Evolutionary conservation across 2,888 invertebrate species (phyloP), one percentile per base, ranked within the genome.

Genomic region (Anaspis maculata): DNA sequence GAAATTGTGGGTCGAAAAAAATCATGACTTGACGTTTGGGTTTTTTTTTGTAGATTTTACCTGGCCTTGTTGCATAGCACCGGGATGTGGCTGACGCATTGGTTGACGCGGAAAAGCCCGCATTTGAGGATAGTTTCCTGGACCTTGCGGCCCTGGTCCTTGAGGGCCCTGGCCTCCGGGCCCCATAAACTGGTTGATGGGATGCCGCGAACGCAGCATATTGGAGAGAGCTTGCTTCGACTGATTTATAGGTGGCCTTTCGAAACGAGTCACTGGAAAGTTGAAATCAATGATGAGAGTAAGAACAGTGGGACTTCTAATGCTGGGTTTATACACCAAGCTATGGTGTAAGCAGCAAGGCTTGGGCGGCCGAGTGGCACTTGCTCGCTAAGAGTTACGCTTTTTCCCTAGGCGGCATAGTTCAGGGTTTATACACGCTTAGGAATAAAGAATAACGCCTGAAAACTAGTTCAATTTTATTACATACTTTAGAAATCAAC

Each of bases 171-270:
- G 50, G 31, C 32, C 39, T n/a, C 35, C 35, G 9, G 35, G 35
- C 44, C 59, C 46, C 57, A 66, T 57, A 51, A 65, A 59, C 31
- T 56, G 57, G 27, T 73, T 73, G 44, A 72, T 71, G 53, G 69
- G 66, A 44, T 83, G 72, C 3, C 90, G 72, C 51, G 82, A 77
- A 0, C 87, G 73, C 32, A 91, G 66, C 87, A 91, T 86, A 54
- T 87, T 81, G 30, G 85, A 84, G 22, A 91, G 68, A 0, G 90
- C 90, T 58, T 86, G 87, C 55, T 91, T 90, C 3, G 84, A 83
- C 47, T 82, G 83, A 58, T 81, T 81, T 48, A 83, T 65, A 31
- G 62, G 62, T 1, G 68, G 68, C 12, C 69, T 51, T 44, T 70
- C 70, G 43, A 69, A 70, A 37, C 70, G 59, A 42, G 66, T 68